A percentile compares a stretch with the other conserved stretches of the same genome.
These are phyloP conservation scores for Tauraco erythrolophus DNA, from an alignment of 2,113 vertebrate genomes.

Conservation along the genomic window DNA sequence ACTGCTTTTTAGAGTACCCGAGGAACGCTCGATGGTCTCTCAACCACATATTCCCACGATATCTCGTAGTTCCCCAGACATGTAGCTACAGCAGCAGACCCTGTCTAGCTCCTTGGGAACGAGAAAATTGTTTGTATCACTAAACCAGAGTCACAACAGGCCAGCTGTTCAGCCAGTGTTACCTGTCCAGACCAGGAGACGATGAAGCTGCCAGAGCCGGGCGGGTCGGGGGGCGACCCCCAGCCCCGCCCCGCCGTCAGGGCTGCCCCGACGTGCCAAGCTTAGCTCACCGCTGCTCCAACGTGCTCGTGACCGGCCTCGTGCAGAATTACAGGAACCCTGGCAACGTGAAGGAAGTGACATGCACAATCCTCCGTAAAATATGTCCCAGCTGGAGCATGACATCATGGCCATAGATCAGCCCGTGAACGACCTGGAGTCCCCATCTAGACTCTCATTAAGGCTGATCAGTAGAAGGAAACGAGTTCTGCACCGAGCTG, in stretches of 20 bases:
- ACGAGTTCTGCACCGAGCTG: neutral
- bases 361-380: neutral
- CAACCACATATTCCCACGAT: rapidly evolving
- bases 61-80: neutral
- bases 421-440: neutral
- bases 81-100: neutral
- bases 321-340: neutral
- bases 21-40: neutral
- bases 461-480: neutral
- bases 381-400: neutral
- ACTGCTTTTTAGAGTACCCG: neutral
- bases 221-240: too few relatives aligned
- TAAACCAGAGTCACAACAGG: neutral
- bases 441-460: neutral
- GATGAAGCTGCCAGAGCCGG: neutral
- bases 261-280: rapidly evolving
- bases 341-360: neutral
- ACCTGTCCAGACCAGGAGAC: neutral
- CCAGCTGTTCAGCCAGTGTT: neutral
- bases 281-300: neutral
- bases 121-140: neutral
- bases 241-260: rapidly evolving
- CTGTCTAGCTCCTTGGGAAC: rapidly evolving
- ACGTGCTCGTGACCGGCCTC: neutral
- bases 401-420: constrained; percentile 2